Evolutionary conservation across 2,113 vertebrate genomes (phyloP).

Genomic region (Machaerirhynchus nigripectus): DNA sequence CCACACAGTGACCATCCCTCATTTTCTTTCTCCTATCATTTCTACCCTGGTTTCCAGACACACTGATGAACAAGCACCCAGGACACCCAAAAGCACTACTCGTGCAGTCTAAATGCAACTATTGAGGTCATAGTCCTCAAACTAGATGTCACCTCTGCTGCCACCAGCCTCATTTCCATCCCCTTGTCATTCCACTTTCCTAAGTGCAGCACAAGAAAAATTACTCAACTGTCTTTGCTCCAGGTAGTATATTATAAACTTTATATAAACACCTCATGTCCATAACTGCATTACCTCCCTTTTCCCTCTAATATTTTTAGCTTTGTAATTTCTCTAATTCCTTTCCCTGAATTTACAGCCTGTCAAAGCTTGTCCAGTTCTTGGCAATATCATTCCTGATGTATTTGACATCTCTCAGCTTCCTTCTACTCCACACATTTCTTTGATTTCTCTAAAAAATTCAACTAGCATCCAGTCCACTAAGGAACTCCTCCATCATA

Average conservation of each 20-base stretch:
- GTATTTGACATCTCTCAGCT: neutral
- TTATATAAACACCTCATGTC: neutral
- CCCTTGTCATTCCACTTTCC: neutral
- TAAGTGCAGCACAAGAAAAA: neutral
- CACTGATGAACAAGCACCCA: neutral
- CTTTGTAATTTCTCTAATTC: neutral
- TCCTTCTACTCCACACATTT: neutral
- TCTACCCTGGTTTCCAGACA: neutral
- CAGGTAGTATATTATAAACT: neutral
- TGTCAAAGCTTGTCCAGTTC: neutral
- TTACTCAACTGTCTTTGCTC: neutral
- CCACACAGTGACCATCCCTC: neutral
- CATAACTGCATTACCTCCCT: neutral
- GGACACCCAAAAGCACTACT: neutral
- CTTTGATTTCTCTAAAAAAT: neutral
- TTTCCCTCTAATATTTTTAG: accelerated
- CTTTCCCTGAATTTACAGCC: neutral
- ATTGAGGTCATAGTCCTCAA: neutral
- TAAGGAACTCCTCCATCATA: neutral
- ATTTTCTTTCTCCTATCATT: neutral
- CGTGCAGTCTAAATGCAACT: neutral
- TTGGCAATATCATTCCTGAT: neutral
- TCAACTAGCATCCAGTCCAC: neutral
- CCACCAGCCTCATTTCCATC: neutral
- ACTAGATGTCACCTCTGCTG: neutral